Base-by-base conservation (phyloP, 2,113 vertebrate species). In the Silurus meridionalis region DNA sequence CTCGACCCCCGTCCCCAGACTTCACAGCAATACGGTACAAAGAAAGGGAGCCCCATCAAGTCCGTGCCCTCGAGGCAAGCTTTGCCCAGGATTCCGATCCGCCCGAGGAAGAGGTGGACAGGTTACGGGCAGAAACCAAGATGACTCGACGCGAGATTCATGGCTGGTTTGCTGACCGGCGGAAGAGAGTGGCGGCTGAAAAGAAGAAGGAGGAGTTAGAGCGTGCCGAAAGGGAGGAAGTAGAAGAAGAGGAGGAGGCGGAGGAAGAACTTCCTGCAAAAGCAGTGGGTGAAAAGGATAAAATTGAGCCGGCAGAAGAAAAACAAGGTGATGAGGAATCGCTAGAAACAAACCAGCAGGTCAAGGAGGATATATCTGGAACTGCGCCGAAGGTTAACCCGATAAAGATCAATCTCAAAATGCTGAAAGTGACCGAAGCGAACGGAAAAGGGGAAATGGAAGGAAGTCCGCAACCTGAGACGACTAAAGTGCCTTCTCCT, bases 61-160 rank as follows among this genome's bases (percentile, higher is more conserved):
- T 99, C 69, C 94, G 95, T 72, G 95, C 95, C 2, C 93, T 99
- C n/a, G 98, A 99, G 91, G 94, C 93, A 92, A 99, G 98, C 87
- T 99, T 98, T 89, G 91, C 94, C 85, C 95, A 95, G 91, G 96
- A 96, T 82, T 91, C 95, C 0, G 95, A 97, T 53, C 98, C 97
- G 0, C 86, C 95, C 0, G 96, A 95, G 0, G 97, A 99, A 23
- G 98, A 99, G 84, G 96, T 99, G 88, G 97, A 98, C 93, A 93
- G 97, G 84, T 92, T 99, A 90, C 93, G 98, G 52, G 90, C 91
- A 0, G 97, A 99, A 88, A 99, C 98, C 0, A 99, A 99, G 91
- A 99, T 99, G 98, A 99, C 98, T 0, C 94, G 98, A 8, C 94
- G 98, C 63, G 98, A 99, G 92, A 99, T 99, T 1, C 97, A 99